Conservation (phyloP, 2,113 vertebrate genomes). For the Protomyctophum bolini region DNA sequence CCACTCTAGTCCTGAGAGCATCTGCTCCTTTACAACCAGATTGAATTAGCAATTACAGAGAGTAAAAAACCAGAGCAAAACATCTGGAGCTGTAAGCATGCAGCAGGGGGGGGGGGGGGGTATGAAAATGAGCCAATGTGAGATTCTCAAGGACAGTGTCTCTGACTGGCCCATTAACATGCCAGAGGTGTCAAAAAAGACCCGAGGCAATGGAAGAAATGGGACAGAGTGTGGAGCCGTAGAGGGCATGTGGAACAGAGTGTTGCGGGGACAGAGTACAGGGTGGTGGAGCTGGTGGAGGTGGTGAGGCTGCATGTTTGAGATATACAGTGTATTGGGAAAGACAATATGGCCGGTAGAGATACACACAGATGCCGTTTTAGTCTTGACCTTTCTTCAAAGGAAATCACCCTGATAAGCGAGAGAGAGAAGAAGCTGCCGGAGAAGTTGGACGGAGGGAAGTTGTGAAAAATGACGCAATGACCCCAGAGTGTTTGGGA, state of each 20-base stretch:
- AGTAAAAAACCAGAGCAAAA: constrained; percentile 79
- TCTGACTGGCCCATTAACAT: constrained; percentile 76
- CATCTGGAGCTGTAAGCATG: constrained; percentile 78
- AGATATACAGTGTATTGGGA: constrained; percentile 22
- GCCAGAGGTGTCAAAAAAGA: constrained; percentile 75
- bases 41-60: constrained; percentile 81
- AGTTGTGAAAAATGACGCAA: constrained; percentile 1
- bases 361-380: constrained; percentile 26
- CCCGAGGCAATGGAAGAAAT: constrained; percentile 74
- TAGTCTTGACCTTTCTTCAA: constrained; percentile 38
- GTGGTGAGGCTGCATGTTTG: background rate
- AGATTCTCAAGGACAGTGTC: constrained; percentile 77
- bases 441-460: constrained; percentile 30
- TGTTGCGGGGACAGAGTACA: constrained; percentile 19
- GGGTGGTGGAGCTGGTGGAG: constrained; percentile 13
- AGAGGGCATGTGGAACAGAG: constrained; percentile 63
- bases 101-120: constrained; percentile 60
- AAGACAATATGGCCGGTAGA: constrained; percentile 23
- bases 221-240: constrained; percentile 71
- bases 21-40: constrained; percentile 80
- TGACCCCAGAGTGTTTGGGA: background rate
- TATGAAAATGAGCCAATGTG: constrained; percentile 76
- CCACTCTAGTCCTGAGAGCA: constrained; percentile 66
- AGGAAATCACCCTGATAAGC: constrained; percentile 44
- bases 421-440: constrained; percentile 6